Evolutionary conservation across 2,113 vertebrate genomes (phyloP).

Genomic region (Steatornis caripensis): DNA sequence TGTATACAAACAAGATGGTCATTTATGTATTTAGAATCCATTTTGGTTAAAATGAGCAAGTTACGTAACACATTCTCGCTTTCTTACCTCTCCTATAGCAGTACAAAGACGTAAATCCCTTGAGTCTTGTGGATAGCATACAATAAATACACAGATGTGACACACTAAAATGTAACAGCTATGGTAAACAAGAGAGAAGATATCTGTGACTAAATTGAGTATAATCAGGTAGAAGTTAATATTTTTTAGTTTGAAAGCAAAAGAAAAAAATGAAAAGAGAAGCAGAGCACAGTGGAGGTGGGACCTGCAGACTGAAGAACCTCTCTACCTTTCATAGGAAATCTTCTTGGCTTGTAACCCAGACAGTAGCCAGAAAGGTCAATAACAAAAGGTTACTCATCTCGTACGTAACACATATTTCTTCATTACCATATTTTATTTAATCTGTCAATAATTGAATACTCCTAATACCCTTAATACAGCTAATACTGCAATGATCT

Average conservation of each 20-base stretch:
- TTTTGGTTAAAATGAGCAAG: background rate
- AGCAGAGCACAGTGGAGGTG: background rate
- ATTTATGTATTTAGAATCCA: background rate
- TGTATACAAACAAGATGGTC: background rate
- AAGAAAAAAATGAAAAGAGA: background rate
- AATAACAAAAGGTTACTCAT: background rate
- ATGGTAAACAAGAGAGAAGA: background rate
- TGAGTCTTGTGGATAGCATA: background rate
- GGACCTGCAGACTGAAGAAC: background rate
- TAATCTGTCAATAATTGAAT: background rate
- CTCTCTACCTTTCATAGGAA: background rate
- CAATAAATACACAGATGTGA: background rate
- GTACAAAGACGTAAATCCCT: background rate
- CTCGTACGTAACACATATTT: background rate
- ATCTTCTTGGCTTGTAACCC: background rate
- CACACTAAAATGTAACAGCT: no score
- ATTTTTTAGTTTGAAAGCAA: background rate
- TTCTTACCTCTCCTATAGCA: background rate
- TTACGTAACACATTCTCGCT: background rate
- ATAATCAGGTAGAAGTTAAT: background rate
- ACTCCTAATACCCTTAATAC: background rate
- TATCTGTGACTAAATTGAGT: background rate
- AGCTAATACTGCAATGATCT: fast-evolving
- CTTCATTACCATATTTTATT: background rate
- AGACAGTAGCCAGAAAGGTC: background rate